phyloP scores from a whole-genome alignment of 2,888 invertebrate species.

The Anthophora plumipes region DNA sequence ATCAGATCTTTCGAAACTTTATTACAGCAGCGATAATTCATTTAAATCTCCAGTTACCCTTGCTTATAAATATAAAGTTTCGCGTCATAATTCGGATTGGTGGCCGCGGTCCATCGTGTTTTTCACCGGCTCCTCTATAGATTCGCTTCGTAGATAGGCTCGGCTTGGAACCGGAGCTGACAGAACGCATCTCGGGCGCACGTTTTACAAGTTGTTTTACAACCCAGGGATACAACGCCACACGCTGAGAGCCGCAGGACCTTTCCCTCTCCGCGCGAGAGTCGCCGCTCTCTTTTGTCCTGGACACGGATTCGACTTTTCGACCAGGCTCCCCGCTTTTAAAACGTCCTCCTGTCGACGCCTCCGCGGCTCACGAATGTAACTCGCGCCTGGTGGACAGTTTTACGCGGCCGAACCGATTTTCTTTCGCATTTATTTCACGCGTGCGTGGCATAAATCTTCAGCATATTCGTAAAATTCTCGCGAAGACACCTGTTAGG shows the following conservation, averaged over 20 bases:
- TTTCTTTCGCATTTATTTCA: slow-evolving; percentile 1
- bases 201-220: slow-evolving; percentile 84
- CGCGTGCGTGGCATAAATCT: no score
- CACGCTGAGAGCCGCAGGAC: slow-evolving; percentile 66
- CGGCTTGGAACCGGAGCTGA: slow-evolving; percentile 63
- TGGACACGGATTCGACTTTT: slow-evolving; percentile 50
- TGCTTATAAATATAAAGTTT: slow-evolving; percentile 2
- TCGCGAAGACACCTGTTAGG: no score
- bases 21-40: not conserved
- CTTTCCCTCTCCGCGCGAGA: slow-evolving; percentile 37
- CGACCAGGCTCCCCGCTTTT: slow-evolving; percentile 16
- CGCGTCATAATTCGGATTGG: slow-evolving; percentile 37
- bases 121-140: slow-evolving; percentile 62
- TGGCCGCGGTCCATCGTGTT: slow-evolving; percentile 7
- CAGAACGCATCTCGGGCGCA: slow-evolving; percentile 75
- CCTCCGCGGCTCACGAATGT: slow-evolving; percentile 34
- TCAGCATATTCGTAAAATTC: no score
- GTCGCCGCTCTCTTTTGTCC: slow-evolving; percentile 65
- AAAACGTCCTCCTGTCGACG: slow-evolving; percentile 45
- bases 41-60: not conserved
- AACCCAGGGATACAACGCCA: slow-evolving; percentile 70
- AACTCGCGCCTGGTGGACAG: slow-evolving; percentile 11
- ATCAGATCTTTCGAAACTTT: not conserved
- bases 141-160: slow-evolving; percentile 74
- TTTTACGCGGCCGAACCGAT: slow-evolving; percentile 5